Conservation (phyloP, 2,113 vertebrate species). For the Harpagus bidentatus region DNA sequence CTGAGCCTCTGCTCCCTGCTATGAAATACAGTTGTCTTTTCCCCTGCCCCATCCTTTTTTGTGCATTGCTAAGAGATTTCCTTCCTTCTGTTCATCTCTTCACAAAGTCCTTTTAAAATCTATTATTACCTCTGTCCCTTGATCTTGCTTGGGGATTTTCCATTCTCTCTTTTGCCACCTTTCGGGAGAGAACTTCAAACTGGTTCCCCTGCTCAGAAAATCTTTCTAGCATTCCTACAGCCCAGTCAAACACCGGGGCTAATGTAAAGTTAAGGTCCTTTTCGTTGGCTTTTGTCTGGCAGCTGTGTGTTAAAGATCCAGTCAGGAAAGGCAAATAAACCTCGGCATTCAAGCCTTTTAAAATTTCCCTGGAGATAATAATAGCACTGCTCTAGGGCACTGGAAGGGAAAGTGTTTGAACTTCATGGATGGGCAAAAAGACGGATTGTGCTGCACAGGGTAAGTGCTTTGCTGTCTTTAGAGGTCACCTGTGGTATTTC, state of each 20-base stretch:
- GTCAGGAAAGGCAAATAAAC: conserved; percentile 18
- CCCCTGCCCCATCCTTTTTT: not conserved
- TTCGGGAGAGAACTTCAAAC: not conserved
- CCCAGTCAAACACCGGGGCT: not conserved
- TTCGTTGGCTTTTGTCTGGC: not conserved
- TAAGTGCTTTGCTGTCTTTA: not conserved
- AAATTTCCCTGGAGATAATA: not conserved
- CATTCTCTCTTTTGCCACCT: not conserved
- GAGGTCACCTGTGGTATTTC: not conserved
- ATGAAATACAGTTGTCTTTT: not conserved
- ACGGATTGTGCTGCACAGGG: not conserved
- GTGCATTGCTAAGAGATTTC: not conserved
- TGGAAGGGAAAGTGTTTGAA: not conserved
- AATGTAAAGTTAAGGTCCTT: not conserved
- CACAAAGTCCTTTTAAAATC: not conserved
- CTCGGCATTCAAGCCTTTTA: not conserved
- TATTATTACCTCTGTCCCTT: not conserved
- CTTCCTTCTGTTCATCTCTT: not conserved
- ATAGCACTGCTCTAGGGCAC: not conserved
- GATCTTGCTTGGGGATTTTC: not conserved
- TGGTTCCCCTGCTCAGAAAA: not conserved
- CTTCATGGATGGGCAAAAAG: not conserved
- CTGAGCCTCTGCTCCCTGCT: not conserved
- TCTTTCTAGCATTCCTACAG: not conserved
- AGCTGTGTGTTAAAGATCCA: not conserved